phyloP scores from a whole-genome alignment of 2,113 vertebrate genomes.

The Vulpes ferrilata region DNA sequence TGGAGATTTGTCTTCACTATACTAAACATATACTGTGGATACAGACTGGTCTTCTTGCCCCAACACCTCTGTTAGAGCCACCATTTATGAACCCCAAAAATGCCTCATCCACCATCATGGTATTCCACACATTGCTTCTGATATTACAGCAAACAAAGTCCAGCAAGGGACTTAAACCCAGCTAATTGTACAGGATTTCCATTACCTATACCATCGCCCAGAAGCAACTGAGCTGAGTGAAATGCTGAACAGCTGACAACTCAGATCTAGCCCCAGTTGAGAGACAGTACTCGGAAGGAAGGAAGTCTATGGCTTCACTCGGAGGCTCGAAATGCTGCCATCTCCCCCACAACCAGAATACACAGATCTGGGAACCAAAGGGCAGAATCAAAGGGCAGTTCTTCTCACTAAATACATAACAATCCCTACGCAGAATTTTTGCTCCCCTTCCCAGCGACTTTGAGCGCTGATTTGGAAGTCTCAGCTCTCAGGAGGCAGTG shows the following conservation, averaged over 20 bases:
- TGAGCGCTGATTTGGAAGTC: background rate
- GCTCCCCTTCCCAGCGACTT: background rate
- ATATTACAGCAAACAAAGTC: background rate
- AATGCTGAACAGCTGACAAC: background rate
- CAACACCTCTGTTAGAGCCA: background rate
- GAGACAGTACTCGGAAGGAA: background rate
- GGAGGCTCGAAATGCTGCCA: background rate
- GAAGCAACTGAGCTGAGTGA: background rate
- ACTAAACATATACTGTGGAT: background rate
- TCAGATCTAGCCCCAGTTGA: background rate
- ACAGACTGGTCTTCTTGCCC: background rate
- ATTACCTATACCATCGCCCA: background rate
- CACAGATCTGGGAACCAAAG: background rate
- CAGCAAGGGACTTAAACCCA: background rate
- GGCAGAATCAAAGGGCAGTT: background rate
- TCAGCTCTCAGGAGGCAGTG: background rate
- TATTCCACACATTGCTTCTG: background rate
- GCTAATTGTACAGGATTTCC: background rate
- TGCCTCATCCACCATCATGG: background rate
- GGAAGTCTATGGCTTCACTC: background rate
- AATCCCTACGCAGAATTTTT: background rate
- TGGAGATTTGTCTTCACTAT: background rate
- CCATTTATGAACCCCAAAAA: background rate
- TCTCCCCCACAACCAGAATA: background rate
- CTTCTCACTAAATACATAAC: background rate